Conservation (phyloP, 2,888 invertebrate genomes). For the Vesta saturnalis region DNA sequence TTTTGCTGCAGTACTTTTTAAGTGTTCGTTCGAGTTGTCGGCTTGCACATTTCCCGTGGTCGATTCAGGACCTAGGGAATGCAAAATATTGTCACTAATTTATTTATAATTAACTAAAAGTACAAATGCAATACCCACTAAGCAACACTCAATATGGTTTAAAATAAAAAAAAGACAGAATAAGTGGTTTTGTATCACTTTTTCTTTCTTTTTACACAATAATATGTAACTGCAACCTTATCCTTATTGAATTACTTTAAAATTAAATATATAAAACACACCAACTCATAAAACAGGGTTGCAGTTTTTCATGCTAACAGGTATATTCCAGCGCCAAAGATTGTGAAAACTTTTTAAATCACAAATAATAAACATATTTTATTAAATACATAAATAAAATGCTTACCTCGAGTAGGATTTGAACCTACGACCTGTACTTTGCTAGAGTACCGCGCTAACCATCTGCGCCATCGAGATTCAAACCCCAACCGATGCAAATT, state of each 20-base stretch:
- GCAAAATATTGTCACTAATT: constrained; percentile 45
- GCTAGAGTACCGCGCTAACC: no score
- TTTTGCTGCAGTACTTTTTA: constrained; percentile 40
- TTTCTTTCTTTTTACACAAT: background rate
- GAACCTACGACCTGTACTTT: no score
- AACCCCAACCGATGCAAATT: no score
- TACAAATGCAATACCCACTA: constrained; percentile 37
- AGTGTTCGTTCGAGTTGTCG: constrained; percentile 42
- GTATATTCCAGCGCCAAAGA: no score
- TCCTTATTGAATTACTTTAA: background rate
- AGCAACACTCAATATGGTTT: constrained; percentile 53
- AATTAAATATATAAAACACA: no score
- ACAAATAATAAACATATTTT: no score
- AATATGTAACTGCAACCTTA: background rate
- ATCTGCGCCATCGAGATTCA: no score
- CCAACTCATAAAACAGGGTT: no score
- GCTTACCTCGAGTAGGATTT: no score
- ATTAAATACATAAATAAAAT: no score
- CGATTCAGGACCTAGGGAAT: constrained; percentile 62
- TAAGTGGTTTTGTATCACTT: background rate
- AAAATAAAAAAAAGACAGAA: constrained; percentile 3
- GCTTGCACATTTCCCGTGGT: constrained; percentile 60
- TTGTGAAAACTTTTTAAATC: no score
- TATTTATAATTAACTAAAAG: constrained; percentile 30
- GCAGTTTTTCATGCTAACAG: no score